Evolutionary conservation across 1,140 invertebrate species (phyloP), one percentile per base, ranked within the genome.

Genomic region (Drosophila lini): DNA sequence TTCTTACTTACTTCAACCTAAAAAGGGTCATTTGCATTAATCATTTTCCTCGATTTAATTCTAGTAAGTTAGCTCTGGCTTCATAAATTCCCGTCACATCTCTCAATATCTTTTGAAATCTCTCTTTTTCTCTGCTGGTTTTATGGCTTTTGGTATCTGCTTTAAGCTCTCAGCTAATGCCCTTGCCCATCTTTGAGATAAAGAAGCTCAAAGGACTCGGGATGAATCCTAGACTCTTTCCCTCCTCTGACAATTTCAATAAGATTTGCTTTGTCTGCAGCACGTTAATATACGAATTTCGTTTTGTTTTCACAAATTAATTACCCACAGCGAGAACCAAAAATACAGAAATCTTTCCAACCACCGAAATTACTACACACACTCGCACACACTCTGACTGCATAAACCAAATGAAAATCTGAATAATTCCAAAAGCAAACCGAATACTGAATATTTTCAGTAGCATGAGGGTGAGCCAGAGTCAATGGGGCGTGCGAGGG

Each of bases 361-460:
- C 69, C 78, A 85, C 73, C 53, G 36, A 69, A 65, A 59, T 60
- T 50, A 67, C 57, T 38, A 62, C 59, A n/a, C 58, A 34, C 31
- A 50, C 31, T 67, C 61, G 52, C 44, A 15, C 32, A 59, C 52
- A 40, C 58, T 40, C 41, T 36, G 36, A 13, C 36, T 34, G 34
- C 38, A 52, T 68, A 68, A 50, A 45, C 65, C 71, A 76, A 71
- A 73, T 62, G 40, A 76, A 76, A 76, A 76, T 77, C 74, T 82
- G 76, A 82, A 80, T 86, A 82, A 86, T 76, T 78, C 79, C 47
- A 76, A 73, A 75, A 65, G 82, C 83, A 79, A 86, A 82, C 71
- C 62, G 70, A 79, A 76, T 74, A 82, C 71, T 65, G 70, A 79
- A 79, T 74, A 79, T 69, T 81, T 77, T 40, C 68, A 59, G 42